Conservation (phyloP, 2,113 vertebrate species). For the Ciconia stormi region DNA sequence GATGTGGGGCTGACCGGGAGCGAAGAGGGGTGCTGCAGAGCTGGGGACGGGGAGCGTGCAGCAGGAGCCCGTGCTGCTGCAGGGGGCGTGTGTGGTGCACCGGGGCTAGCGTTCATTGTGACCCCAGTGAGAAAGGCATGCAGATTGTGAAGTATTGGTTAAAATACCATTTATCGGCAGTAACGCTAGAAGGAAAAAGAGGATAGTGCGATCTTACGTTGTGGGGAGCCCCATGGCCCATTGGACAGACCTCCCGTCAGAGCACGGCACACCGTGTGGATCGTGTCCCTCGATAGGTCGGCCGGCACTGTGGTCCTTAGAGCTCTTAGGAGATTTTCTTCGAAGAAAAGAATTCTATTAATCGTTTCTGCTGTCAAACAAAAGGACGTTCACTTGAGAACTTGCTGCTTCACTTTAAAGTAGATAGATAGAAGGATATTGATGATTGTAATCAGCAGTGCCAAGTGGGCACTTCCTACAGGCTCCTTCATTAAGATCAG, state of each 20-base stretch:
- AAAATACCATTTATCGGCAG: not conserved
- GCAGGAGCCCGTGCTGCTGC: not conserved
- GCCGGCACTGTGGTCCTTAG: not conserved
- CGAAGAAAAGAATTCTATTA: not conserved
- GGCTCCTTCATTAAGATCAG: not conserved
- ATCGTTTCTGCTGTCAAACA: not conserved
- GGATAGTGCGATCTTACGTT: not conserved
- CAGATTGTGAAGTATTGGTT: not conserved
- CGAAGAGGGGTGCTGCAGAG: not conserved
- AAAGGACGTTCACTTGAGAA: not conserved
- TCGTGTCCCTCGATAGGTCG: not conserved
- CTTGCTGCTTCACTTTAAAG: not conserved
- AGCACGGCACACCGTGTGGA: accelerated
- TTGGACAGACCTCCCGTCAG: not conserved
- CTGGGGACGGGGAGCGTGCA: not conserved
- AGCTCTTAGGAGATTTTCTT: not conserved
- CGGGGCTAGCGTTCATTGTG: accelerated
- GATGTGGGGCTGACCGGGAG: not conserved
- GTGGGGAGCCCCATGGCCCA: not conserved
- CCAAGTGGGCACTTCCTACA: not conserved
- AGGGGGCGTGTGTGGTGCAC: not conserved
- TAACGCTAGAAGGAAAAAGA: not conserved
- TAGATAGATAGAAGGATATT: not conserved
- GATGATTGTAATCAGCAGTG: not conserved
- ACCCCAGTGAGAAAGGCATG: not conserved